phyloP scores from a whole-genome alignment of 2,888 invertebrate species.

The Agonopterix alstromeriana region DNA sequence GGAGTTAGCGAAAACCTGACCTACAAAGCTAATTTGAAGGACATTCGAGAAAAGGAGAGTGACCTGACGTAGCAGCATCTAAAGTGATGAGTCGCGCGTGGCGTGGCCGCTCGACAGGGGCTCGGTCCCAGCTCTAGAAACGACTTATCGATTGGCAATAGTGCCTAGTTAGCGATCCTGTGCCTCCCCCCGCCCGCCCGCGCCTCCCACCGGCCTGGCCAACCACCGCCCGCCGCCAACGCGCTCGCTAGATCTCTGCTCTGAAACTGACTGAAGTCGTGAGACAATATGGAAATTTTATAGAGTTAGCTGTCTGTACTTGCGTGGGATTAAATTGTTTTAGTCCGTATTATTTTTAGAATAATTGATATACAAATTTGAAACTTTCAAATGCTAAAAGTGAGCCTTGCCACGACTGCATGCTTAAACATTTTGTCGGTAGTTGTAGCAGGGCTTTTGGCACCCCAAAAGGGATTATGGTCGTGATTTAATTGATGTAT shows the following conservation, averaged over 20 bases:
- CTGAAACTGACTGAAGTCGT: constrained; percentile 14
- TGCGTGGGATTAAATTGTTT: too few species aligned
- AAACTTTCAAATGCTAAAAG: too few species aligned
- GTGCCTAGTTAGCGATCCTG: constrained; percentile 70
- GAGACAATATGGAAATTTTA: background rate
- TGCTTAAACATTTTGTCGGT: too few species aligned
- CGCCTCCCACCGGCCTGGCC: constrained; percentile 13
- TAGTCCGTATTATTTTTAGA: background rate
- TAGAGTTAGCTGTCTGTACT: too few species aligned
- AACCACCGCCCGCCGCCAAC: constrained; percentile 14
- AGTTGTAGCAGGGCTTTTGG: too few species aligned
- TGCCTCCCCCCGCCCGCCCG: constrained; percentile 27
- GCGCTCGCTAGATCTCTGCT: constrained; percentile 19
- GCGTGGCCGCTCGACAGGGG: constrained; percentile 45
- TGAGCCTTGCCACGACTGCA: too few species aligned
- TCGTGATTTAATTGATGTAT: too few species aligned
- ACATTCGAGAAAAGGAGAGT: constrained; percentile 76
- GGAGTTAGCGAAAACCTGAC: constrained; percentile 71
- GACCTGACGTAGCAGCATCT: constrained; percentile 73
- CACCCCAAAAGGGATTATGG: too few species aligned
- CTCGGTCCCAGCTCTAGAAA: constrained; percentile 33
- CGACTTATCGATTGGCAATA: constrained; percentile 76
- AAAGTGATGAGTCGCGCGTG: constrained; percentile 73
- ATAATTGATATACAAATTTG: background rate
- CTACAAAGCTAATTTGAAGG: constrained; percentile 78